These are phyloP conservation scores for Lasioglossum lativentre DNA, from an alignment of 2,888 invertebrate species.

Conservation along the genomic window DNA sequence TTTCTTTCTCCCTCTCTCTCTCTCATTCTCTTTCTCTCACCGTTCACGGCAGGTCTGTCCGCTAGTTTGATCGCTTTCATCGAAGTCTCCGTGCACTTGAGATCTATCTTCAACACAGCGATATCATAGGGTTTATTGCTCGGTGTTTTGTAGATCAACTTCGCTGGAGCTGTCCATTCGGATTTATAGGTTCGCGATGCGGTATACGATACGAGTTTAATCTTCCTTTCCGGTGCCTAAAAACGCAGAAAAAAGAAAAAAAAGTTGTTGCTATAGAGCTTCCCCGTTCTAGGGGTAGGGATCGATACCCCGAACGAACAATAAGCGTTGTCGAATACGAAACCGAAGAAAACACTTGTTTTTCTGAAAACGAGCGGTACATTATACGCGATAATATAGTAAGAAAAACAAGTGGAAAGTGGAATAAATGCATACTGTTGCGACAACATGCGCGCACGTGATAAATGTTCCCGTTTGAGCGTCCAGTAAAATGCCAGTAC, in stretches of 20 bases:
- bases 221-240: slow-evolving; percentile 72
- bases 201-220: slow-evolving; percentile 74
- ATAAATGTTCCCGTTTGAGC: slow-evolving; percentile 85
- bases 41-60: slow-evolving; percentile 65
- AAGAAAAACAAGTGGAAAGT: not conserved
- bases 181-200: slow-evolving; percentile 62
- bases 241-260: not conserved
- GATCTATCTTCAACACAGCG: slow-evolving; percentile 79
- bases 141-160: slow-evolving; percentile 80
- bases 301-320: not conserved
- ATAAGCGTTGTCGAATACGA: not conserved
- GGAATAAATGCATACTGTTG: slow-evolving; percentile 80
- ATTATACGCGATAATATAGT: not conserved
- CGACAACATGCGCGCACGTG: slow-evolving; percentile 88
- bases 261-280: not conserved
- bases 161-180: slow-evolving; percentile 69
- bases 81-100: slow-evolving; percentile 63
- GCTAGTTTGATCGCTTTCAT: slow-evolving; percentile 73
- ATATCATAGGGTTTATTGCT: slow-evolving; percentile 80
- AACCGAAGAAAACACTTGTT: not conserved
- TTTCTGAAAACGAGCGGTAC: not conserved
- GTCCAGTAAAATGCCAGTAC: slow-evolving; percentile 87
- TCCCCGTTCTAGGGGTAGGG: not conserved
- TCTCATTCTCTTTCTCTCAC: slow-evolving; percentile 70
- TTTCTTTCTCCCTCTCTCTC: not conserved